phyloP scores from a whole-genome alignment of 2,113 vertebrate species.

The Clinocottus analis region DNA sequence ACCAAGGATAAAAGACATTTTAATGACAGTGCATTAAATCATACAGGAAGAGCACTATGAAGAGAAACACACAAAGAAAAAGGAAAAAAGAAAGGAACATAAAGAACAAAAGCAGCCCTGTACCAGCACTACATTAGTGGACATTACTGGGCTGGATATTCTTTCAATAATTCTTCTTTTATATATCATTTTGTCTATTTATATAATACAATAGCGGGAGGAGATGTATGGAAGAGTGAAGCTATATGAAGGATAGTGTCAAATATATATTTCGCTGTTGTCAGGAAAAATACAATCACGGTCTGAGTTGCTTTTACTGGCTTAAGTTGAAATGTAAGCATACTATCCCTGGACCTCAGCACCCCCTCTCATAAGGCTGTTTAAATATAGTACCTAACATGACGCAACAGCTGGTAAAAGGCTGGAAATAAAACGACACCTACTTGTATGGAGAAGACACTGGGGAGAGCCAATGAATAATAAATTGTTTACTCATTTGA shows the following conservation, averaged over 20 bases:
- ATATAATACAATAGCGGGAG: slow-evolving; percentile 46
- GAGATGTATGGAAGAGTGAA: slow-evolving; percentile 24
- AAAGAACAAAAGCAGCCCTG: slow-evolving; percentile 54
- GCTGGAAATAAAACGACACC: slow-evolving; percentile 70
- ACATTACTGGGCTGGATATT: slow-evolving; percentile 40
- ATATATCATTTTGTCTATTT: slow-evolving; percentile 22
- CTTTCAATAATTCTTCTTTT: slow-evolving; percentile 26
- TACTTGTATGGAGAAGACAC: slow-evolving; percentile 48
- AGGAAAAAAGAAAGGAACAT: slow-evolving; percentile 58
- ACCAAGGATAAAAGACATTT: slow-evolving; percentile 85
- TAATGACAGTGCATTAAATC: slow-evolving; percentile 90
- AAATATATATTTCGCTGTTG: slow-evolving; percentile 5
- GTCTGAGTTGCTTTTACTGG: slow-evolving; percentile 30
- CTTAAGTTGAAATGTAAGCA: slow-evolving; percentile 68
- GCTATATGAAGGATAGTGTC: background rate
- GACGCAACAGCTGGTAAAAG: slow-evolving; percentile 78
- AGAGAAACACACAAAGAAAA: slow-evolving; percentile 76
- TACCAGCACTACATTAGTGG: slow-evolving; percentile 57
- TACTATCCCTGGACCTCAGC: slow-evolving; percentile 52
- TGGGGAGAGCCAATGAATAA: slow-evolving; percentile 37
- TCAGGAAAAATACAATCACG: slow-evolving; percentile 2
- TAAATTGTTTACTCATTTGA: background rate
- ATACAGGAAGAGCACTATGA: slow-evolving; percentile 86
- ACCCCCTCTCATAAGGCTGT: slow-evolving; percentile 52
- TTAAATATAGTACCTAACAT: slow-evolving; percentile 78